Evolutionary conservation across 2,113 vertebrate species (phyloP), one percentile per base, ranked within the genome.

Genomic region (Columba janthina): DNA sequence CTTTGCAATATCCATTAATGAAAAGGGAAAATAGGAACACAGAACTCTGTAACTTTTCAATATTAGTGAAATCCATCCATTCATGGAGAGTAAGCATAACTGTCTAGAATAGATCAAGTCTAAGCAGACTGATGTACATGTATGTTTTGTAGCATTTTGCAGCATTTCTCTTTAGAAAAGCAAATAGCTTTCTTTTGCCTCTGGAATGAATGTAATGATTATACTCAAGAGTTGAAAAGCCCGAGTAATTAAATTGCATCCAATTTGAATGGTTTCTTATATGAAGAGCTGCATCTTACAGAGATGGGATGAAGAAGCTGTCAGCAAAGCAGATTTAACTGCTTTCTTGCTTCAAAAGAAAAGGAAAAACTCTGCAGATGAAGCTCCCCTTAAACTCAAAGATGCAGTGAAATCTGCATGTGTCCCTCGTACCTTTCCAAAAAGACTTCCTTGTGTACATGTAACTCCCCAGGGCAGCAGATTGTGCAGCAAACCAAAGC

Each of bases 111-210:
- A 84, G 40, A 72, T 79, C 17, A 88, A 65, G 8, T 19, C 53
- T 65, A 88, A 79, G 44, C 29, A 85, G 24, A 62, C 16, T 69
- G 40, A 73, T 90, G 77, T 50, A 86, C 28, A 58, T 54, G 12
- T 58, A 50, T 40, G 21, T 90, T 94, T 84, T 92, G 56, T 66
- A 70, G 40, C 44, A 61, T 86, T 90, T 85, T 94, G 36, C 36
- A 56, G 18, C 40, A 71, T 76, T 90, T 88, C 40, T 57, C 64
- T 80, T 89, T 66, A 84, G 60, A 80, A 95, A 92, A 92, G 32
- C 11, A 88, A 90, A 90, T 13, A 86, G 24, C 15, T 96, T 88
- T 79, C 28, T 87, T 90, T 92, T 92, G 56, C 60, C n/a, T 70
- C 72, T 18, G 25, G 72, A 92, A 77, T 50, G 51, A 84, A 70